Conservation (phyloP, 2,113 vertebrate genomes). For the Caloenas nicobarica region DNA sequence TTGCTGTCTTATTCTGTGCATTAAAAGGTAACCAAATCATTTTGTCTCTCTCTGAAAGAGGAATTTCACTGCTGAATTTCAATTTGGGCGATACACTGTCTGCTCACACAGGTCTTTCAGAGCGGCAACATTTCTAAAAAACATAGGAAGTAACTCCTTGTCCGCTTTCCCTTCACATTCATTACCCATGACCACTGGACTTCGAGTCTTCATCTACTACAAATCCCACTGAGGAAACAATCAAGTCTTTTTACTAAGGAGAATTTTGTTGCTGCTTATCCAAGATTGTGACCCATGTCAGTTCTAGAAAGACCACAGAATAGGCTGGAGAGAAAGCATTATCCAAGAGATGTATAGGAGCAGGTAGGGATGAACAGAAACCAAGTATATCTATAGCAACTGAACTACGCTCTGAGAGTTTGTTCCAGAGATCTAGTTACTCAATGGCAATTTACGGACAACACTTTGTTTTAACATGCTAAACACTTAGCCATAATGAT, state of each 20-base stretch:
- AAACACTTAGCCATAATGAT: not conserved
- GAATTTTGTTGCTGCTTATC: not conserved
- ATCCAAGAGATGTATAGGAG: not conserved
- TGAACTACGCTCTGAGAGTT: not conserved
- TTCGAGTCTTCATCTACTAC: not conserved
- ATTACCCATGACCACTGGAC: not conserved
- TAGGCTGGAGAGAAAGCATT: not conserved
- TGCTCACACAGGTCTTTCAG: not conserved
- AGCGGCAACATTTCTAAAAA: not conserved
- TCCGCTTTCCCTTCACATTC: not conserved
- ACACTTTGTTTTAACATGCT: not conserved
- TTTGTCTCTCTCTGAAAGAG: constrained; percentile 31
- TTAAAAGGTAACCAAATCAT: constrained; percentile 19
- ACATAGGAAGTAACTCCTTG: not conserved
- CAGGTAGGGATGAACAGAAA: not conserved
- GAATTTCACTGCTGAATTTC: constrained; percentile 41
- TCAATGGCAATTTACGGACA: not conserved
- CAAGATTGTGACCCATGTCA: not conserved
- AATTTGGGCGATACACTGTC: not conserved
- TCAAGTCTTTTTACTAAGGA: not conserved
- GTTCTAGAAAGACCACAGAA: not conserved
- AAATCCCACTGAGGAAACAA: not conserved
- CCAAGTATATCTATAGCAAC: not conserved
- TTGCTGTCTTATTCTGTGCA: not conserved
- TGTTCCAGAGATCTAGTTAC: not conserved